Base-by-base conservation (phyloP, 1,140 invertebrate genomes). In the Brevipalpus yothersi region DNA sequence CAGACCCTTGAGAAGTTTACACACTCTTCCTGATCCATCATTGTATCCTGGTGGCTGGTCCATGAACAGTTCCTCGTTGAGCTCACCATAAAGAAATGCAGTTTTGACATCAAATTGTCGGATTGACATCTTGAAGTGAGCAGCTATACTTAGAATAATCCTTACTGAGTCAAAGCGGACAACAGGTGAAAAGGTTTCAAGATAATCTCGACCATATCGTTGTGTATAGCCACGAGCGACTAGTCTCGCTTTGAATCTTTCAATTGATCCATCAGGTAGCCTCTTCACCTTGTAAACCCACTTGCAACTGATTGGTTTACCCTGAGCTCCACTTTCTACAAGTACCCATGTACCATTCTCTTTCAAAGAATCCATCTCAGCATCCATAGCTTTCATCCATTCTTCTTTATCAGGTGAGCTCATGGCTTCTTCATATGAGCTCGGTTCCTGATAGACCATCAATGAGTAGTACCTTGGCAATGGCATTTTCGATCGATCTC, bases 1-100 rank as follows among this genome's bases (percentile, higher is more conserved):
- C 8, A 75, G 23, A 15, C 67, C 67, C 62, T 70, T 72, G 31
- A 66, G 68, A 12, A 75, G 58, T 64, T 60, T 57, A 41, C 42
- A 53, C 7, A 63, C 56, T 15, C 15, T 21, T 31, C 42, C 12
- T 40, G n/a, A 4, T 21, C 21, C 40, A 10, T 40, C 21, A 41
- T 60, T 39, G 15, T 45, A 58, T 0, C 60, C 60, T 8, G 13
- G 10, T 13, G 59, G 59, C 23, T 43, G 54, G 2, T 43, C 21
- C 59, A 60, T 61, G 42, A 61, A 61, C 7, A 75, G 67, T 13
- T 61, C 58, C 53, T 61, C 60, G 4, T 61, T 21, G 10, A 61
- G 19, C 8, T 61, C 31, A n/a, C 43, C 41, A 49, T 61, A 40
- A 1, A 62, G 45, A 43, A 63, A 63, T 1, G 62, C 62, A 11